Evolutionary conservation across 1,140 invertebrate species (phyloP), one percentile per base, ranked within the genome.

Genomic region (Drosophila navojoa): DNA sequence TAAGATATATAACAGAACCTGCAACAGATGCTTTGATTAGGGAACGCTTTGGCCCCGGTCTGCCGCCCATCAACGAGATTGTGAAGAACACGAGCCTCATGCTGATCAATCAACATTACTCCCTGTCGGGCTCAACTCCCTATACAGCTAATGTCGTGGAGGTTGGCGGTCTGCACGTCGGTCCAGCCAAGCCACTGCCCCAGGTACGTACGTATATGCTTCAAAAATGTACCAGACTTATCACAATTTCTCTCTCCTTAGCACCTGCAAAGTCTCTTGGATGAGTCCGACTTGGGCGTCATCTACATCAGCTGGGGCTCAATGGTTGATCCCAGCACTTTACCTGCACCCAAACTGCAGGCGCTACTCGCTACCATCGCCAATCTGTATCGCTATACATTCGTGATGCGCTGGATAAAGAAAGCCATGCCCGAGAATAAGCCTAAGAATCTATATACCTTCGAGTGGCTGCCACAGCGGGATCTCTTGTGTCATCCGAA

Each of bases 331-430:
- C 93, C 94, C 55, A 93, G 93, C 22, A 93, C 93, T 0, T 93
- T 96, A 77, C 92, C 95, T 0, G 76, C 92, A 6, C 90, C 93
- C 4, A 93, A 94, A 57, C 66, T 94, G 0, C 75, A 93, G 69
- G 93, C 92, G 0, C 93, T 96, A 59, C 85, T 95, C n/a, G 92
- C 92, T 4, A 93, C 93, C 27, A 79, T 96, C 15, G 93, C 93
- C 10, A 93, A 95, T 49, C 25, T 90, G 22, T 44, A 64, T 0
- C 47, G 64, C 5, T 87, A 91, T 16, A 87, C 38, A 0, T 94
- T 96, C 60, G 86, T 96, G 32, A 95, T 95, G 95, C 95, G 95
- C 93, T 96, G 94, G 94, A 95, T 95, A 75, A 93, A 91, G 50
- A 93, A 94, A 13, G 79, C 94, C 16, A 73, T 93, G 25, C 77